Conservation (phyloP, 2,888 invertebrate species). For the Zygothrica quintamaculata region DNA sequence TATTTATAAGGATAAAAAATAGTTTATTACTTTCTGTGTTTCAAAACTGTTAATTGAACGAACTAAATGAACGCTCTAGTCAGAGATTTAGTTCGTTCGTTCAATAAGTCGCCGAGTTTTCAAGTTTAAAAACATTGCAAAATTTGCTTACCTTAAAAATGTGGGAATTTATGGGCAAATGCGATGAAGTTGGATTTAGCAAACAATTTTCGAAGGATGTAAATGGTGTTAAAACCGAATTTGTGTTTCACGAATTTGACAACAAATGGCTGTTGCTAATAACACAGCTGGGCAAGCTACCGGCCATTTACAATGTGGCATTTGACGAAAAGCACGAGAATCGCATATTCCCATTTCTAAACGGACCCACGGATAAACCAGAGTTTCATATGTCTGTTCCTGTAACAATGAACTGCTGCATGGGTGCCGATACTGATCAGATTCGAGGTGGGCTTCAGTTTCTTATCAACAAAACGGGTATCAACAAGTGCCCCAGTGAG, state of each 20-base stretch:
- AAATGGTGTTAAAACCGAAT: constrained; percentile 76
- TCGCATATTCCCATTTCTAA: constrained; percentile 38
- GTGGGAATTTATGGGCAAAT: constrained; percentile 17
- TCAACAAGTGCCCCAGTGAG: constrained; percentile 77
- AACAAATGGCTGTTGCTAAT: constrained; percentile 82
- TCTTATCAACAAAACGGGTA: constrained; percentile 76
- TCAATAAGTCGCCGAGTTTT: background rate
- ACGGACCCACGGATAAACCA: constrained; percentile 67
- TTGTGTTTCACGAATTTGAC: constrained; percentile 80
- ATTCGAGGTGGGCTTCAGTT: constrained; percentile 81
- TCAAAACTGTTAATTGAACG: no score
- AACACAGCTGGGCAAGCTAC: constrained; percentile 81
- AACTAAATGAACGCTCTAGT: no score
- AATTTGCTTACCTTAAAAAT: constrained; percentile 19
- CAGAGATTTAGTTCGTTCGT: background rate
- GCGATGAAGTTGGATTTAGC: constrained; percentile 64
- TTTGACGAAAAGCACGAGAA: constrained; percentile 76
- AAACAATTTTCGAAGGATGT: constrained; percentile 73
- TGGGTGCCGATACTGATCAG: constrained; percentile 81
- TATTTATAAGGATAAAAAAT: no score
- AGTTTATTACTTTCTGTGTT: no score
- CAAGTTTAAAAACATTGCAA: background rate
- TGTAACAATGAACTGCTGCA: constrained; percentile 75
- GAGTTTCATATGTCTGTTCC: constrained; percentile 73
- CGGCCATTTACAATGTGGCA: constrained; percentile 77